Conservation (phyloP, 2,113 vertebrate genomes). For the Rhabdomys dilectus region DNA sequence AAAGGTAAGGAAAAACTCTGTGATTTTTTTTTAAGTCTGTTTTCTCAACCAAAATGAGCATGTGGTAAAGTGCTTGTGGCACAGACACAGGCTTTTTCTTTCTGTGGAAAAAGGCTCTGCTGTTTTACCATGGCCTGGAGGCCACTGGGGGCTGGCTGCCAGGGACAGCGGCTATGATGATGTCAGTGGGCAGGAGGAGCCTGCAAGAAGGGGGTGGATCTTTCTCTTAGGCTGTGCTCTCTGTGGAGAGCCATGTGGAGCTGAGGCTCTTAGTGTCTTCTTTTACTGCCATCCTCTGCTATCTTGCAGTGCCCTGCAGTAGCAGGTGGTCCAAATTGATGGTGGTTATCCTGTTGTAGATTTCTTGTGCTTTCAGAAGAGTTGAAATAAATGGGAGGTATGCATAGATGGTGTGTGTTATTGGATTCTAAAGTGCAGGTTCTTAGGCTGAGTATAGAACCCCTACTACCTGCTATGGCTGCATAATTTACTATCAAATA, state of each 20-base stretch:
- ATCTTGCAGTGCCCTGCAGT: neutral
- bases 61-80: constrained; percentile 87
- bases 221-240: constrained; percentile 57
- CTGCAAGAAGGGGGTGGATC: constrained; percentile 39
- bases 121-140: constrained; percentile 88
- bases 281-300: neutral
- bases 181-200: constrained; percentile 80
- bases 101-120: constrained; percentile 87
- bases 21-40: constrained; percentile 57
- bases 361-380: neutral
- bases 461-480: neutral
- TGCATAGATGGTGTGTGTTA: neutral
- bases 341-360: neutral
- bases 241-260: neutral
- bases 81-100: constrained; percentile 89
- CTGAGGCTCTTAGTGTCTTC: neutral
- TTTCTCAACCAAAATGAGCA: constrained; percentile 82
- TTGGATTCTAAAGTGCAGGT: neutral
- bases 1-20: constrained; percentile 33
- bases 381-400: neutral
- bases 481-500: neutral
- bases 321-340: neutral
- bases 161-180: constrained; percentile 65
- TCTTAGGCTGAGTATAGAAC: neutral
- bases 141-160: constrained; percentile 75